Conservation (phyloP, 2,888 invertebrate species). For the Lycia hirtaria region DNA sequence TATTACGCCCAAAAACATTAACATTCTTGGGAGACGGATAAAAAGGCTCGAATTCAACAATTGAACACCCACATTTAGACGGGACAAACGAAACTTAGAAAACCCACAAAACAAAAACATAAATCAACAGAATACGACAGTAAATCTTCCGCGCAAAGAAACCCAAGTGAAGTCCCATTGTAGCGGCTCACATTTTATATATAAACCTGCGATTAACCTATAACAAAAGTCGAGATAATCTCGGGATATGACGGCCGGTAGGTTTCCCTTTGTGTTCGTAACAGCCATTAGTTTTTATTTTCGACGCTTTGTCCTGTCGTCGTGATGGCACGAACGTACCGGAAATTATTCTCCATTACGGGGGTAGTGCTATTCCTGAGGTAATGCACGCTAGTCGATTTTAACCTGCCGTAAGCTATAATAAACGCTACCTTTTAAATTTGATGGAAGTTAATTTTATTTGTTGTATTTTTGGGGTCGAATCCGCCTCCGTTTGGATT, state of each 20-base stretch:
- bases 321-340: slow-evolving; percentile 46
- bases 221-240: slow-evolving; percentile 52
- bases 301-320: slow-evolving; percentile 67
- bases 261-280: slow-evolving; percentile 57
- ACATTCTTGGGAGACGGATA: too few species aligned
- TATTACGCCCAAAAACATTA: too few species aligned
- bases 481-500: neutral
- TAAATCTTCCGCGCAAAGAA: slow-evolving; percentile 18
- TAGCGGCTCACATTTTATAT: slow-evolving; percentile 17
- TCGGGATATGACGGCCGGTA: slow-evolving; percentile 42
- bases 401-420: slow-evolving; percentile 17
- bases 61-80: neutral
- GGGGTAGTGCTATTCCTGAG: slow-evolving; percentile 33
- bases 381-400: slow-evolving; percentile 31
- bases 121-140: slow-evolving; percentile 3
- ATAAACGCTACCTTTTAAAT: slow-evolving; percentile 22
- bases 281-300: slow-evolving; percentile 75
- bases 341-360: slow-evolving; percentile 54
- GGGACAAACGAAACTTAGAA: too few species aligned
- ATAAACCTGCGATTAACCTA: slow-evolving; percentile 50
- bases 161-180: slow-evolving; percentile 3
- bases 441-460: slow-evolving; percentile 21
- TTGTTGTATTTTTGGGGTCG: neutral
- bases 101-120: slow-evolving; percentile 6
- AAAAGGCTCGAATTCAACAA: neutral